phyloP scores from a whole-genome alignment of 1,140 invertebrate genomes.

The Drosophila prosaltans region DNA sequence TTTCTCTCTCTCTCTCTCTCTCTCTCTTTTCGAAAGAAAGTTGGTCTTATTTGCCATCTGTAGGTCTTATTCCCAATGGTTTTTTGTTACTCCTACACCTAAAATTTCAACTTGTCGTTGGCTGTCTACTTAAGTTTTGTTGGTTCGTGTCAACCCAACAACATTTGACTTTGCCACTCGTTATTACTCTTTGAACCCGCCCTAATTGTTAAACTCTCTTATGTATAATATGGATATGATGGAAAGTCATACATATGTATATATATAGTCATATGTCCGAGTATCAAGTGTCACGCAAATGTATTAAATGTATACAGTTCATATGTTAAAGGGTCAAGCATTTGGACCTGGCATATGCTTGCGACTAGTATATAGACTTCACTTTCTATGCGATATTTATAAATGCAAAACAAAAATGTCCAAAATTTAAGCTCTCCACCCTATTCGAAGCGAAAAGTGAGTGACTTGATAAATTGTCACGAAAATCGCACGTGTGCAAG shows the following conservation, averaged over 20 bases:
- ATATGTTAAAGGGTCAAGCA: conserved; percentile 60
- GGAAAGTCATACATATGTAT: conserved; percentile 16
- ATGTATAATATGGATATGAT: conserved; percentile 15
- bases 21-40: conserved; percentile 49
- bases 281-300: conserved; percentile 73
- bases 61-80: background rate
- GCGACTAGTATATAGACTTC: conserved; percentile 44
- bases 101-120: background rate
- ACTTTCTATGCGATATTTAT: conserved; percentile 52
- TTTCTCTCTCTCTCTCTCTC: no score
- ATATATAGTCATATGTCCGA: conserved; percentile 23
- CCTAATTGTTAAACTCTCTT: conserved; percentile 51
- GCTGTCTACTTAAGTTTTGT: conserved; percentile 50
- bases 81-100: conserved; percentile 6
- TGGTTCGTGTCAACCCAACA: conserved; percentile 47
- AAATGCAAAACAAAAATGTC: conserved; percentile 22
- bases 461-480: conserved; percentile 75
- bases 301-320: conserved; percentile 24
- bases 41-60: conserved; percentile 34
- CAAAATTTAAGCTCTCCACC: conserved; percentile 36
- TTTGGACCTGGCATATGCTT: conserved; percentile 13
- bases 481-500: conserved; percentile 74
- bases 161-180: conserved; percentile 63
- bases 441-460: conserved; percentile 16
- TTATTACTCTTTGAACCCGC: conserved; percentile 70